These are phyloP conservation scores for Conger conger DNA, from an alignment of 2,113 vertebrate genomes.

Conservation along the genomic window DNA sequence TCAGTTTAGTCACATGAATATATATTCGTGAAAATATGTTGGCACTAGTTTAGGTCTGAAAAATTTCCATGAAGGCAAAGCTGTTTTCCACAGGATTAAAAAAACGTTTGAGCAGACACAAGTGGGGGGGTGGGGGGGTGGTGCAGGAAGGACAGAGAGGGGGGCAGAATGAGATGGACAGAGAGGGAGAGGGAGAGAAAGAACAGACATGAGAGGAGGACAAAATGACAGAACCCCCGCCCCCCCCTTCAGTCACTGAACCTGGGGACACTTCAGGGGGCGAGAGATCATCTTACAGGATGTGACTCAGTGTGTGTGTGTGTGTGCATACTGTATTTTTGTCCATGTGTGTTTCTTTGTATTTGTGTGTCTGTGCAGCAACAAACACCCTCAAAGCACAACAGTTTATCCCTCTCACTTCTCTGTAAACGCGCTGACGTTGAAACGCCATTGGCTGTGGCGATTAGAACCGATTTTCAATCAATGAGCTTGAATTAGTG, in stretches of 20 bases:
- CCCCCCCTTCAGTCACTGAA: background rate
- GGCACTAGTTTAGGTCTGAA: constrained; percentile 20
- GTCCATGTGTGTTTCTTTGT: background rate
- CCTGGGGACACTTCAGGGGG: background rate
- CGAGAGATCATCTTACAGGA: background rate
- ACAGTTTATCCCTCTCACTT: no score
- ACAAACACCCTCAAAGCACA: no score
- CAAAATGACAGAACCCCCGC: background rate
- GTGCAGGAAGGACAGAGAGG: background rate
- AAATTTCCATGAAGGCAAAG: constrained; percentile 26
- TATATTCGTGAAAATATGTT: constrained; percentile 11
- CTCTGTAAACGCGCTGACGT: no score
- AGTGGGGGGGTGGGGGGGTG: background rate
- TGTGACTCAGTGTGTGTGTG: background rate
- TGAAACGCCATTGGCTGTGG: no score
- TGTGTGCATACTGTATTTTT: background rate
- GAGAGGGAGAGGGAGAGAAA: background rate
- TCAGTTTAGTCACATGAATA: background rate
- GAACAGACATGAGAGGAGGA: background rate
- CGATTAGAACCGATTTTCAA: no score
- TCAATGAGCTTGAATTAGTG: no score
- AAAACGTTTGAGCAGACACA: background rate
- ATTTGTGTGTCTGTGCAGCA: no score
- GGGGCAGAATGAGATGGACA: background rate
- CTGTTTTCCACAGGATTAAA: background rate